Evolutionary conservation across 2,113 vertebrate species (phyloP).

Genomic region (Solea senegalensis): DNA sequence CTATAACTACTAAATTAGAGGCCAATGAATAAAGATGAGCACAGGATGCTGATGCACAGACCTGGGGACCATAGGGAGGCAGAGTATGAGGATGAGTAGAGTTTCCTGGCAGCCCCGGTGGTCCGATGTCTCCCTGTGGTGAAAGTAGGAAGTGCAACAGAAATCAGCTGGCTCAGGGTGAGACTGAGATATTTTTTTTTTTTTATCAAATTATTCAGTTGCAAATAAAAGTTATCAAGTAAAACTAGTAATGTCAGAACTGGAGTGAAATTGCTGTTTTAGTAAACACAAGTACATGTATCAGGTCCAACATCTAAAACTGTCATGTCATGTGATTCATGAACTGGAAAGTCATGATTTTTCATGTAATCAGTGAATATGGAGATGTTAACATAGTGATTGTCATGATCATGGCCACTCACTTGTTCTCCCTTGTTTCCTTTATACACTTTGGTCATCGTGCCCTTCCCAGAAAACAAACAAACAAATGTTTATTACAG

Average conservation of each 20-base stretch:
- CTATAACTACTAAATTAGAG: neutral
- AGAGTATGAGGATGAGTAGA: constrained; percentile 19
- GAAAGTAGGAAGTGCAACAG: constrained; percentile 27
- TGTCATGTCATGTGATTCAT: too few species aligned
- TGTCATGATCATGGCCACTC: constrained; percentile 65
- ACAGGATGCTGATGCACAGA: constrained; percentile 29
- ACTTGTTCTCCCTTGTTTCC: constrained; percentile 86
- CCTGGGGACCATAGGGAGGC: neutral
- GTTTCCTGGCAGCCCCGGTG: constrained; percentile 72
- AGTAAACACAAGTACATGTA: too few species aligned
- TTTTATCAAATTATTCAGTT: too few species aligned
- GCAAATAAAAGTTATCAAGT: too few species aligned
- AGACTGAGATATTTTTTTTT: too few species aligned
- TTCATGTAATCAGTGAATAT: too few species aligned
- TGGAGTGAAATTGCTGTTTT: too few species aligned
- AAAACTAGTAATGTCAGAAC: too few species aligned
- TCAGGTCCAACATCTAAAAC: too few species aligned
- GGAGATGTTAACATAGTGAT: neutral
- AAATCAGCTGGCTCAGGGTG: neutral
- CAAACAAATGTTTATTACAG: neutral
- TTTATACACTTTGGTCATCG: constrained; percentile 62
- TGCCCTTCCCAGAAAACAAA: constrained; percentile 63
- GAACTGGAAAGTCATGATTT: too few species aligned
- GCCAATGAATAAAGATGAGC: constrained; percentile 1
- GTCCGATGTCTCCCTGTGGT: constrained; percentile 79